phyloP scores from a whole-genome alignment of 2,797 vertebrate genomes.

The Hozukius guyotensis region DNA sequence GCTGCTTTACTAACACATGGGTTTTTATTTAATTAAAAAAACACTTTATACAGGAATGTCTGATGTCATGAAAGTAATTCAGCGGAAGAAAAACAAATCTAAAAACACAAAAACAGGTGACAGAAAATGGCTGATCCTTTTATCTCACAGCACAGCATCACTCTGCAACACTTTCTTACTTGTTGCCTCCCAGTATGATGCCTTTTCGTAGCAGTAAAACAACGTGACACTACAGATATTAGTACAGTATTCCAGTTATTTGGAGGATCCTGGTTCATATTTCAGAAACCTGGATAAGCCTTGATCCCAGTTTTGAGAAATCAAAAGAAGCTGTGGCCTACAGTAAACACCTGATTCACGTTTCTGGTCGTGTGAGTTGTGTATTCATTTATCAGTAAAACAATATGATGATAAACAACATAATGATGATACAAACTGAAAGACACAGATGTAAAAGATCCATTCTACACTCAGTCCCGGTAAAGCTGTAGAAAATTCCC shows the following conservation, averaged over 20 bases:
- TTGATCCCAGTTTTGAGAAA: background rate
- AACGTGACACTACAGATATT: background rate
- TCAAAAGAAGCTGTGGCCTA: too few relatives aligned
- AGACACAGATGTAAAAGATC: background rate
- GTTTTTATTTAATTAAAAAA: background rate
- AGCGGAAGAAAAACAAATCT: background rate
- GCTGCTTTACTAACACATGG: constrained; percentile 18
- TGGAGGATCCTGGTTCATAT: background rate
- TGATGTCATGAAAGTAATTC: background rate
- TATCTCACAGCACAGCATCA: background rate
- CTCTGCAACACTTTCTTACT: too few relatives aligned
- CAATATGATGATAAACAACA: background rate
- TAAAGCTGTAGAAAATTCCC: background rate
- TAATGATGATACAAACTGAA: background rate
- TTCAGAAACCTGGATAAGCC: background rate
- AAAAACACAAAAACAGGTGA: background rate
- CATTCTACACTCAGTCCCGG: background rate
- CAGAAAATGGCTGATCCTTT: background rate
- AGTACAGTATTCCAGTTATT: background rate
- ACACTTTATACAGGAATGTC: background rate
- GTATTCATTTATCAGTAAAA: background rate
- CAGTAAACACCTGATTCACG: background rate
- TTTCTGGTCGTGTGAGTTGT: background rate
- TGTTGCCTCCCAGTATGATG: too few relatives aligned
- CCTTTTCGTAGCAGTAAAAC: too few relatives aligned